Conservation (phyloP, 2,797 vertebrate genomes). For the Macroramphosus scolopax region DNA sequence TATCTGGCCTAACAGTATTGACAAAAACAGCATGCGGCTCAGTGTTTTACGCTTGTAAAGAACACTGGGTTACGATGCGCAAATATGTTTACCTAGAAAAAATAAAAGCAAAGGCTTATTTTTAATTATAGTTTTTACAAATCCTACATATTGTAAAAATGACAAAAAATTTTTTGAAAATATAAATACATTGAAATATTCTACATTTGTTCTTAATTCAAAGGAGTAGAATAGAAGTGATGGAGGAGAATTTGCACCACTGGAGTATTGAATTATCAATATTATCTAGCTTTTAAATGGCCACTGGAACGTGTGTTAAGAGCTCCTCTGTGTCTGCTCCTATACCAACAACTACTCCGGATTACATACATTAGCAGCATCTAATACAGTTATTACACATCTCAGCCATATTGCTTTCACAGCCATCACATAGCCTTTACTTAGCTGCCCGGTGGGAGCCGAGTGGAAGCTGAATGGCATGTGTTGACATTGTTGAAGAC, state of each 20-base stretch:
- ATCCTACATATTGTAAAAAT: background rate
- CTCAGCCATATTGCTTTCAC: conserved; percentile 35
- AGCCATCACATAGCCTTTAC: conserved; percentile 41
- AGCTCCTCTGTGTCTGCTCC: conserved; percentile 11
- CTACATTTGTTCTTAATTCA: no score
- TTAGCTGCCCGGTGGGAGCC: conserved; percentile 30
- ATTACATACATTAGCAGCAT: conserved; percentile 38
- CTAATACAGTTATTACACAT: conserved; percentile 38
- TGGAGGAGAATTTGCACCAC: background rate
- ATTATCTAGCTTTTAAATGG: background rate
- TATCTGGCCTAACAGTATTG: conserved; percentile 74
- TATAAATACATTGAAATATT: no score
- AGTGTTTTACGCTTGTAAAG: conserved; percentile 62
- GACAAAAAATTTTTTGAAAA: no score
- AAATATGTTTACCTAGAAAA: conserved; percentile 15
- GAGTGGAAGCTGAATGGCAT: conserved; percentile 48
- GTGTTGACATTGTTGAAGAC: conserved; percentile 62
- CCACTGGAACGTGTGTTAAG: conserved; percentile 1
- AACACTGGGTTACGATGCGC: conserved; percentile 33
- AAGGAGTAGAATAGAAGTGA: no score
- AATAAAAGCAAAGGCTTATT: no score
- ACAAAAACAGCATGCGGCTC: conserved; percentile 60
- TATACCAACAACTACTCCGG: conserved; percentile 9
- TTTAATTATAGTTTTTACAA: background rate
- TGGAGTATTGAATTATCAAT: background rate